These are phyloP conservation scores for Tetragnatha versicolor DNA, from an alignment of 1,140 invertebrate genomes.

Conservation along the genomic window DNA sequence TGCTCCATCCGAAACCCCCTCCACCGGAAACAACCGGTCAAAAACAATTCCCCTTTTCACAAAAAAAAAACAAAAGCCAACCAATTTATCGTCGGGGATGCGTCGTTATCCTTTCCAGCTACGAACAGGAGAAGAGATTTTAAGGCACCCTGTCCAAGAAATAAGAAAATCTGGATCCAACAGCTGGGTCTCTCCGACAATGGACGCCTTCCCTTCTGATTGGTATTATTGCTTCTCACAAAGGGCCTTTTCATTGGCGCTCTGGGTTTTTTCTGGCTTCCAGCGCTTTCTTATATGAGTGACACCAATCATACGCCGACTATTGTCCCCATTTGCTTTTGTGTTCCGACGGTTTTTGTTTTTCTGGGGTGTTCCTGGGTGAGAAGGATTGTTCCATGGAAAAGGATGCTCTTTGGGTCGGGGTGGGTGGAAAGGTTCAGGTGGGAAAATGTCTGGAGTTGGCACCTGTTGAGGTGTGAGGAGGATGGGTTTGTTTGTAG, in stretches of 20 bases:
- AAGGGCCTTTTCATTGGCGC: constrained; percentile 22
- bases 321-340: constrained; percentile 39
- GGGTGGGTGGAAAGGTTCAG: too few species aligned
- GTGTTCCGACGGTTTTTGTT: neutral
- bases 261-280: constrained; percentile 9
- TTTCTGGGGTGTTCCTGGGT: too few species aligned
- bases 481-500: too few species aligned
- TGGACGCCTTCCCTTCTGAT: constrained; percentile 32
- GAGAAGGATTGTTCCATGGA: too few species aligned
- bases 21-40: neutral
- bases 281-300: constrained; percentile 18
- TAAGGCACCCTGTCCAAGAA: constrained; percentile 5
- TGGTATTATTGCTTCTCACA: constrained; percentile 50
- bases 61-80: constrained; percentile 13
- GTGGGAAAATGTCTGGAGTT: too few species aligned
- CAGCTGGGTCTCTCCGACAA: constrained; percentile 41
- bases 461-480: too few species aligned
- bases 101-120: constrained; percentile 8
- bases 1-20: too few species aligned
- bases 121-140: neutral
- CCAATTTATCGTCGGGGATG: constrained; percentile 16
- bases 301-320: constrained; percentile 45
- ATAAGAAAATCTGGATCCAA: constrained; percentile 23
- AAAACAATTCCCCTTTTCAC: constrained; percentile 3
- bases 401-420: too few species aligned